Conservation (phyloP, 2,888 invertebrate species). For the Eucera pruinosa region DNA sequence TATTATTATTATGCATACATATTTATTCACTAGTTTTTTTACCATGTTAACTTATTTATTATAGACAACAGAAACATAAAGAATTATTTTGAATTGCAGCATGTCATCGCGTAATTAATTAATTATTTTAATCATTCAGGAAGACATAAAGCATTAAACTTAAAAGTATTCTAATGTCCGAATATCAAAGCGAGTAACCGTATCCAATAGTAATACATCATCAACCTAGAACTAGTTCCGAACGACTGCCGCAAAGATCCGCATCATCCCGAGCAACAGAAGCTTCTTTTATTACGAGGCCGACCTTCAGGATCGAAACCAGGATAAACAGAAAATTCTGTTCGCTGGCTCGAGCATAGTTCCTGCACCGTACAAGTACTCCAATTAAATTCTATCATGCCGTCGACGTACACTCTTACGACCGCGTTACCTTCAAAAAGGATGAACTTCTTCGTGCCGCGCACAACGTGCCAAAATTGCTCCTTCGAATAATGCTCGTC, state of each 20-base stretch:
- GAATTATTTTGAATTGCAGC: too few relatives aligned
- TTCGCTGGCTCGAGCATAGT: neutral
- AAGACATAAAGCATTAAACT: too few relatives aligned
- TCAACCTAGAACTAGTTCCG: too few relatives aligned
- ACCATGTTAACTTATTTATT: too few relatives aligned
- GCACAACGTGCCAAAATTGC: slow-evolving; percentile 30
- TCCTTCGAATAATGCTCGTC: slow-evolving; percentile 28
- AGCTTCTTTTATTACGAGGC: slow-evolving; percentile 36
- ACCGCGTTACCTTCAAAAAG: neutral
- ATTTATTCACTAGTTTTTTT: too few relatives aligned
- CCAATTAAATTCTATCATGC: slow-evolving; percentile 59
- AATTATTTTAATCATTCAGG: too few relatives aligned
- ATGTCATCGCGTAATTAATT: too few relatives aligned
- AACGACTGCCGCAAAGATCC: slow-evolving; percentile 15
- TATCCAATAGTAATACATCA: too few relatives aligned
- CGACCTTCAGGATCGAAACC: slow-evolving; percentile 37
- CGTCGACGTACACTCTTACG: neutral
- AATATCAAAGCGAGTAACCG: too few relatives aligned
- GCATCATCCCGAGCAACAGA: slow-evolving; percentile 11
- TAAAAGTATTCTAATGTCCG: too few relatives aligned
- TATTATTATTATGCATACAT: too few relatives aligned
- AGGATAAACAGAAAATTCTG: slow-evolving; percentile 38
- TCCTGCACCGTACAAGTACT: neutral
- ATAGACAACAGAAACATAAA: too few relatives aligned
- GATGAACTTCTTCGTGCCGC: slow-evolving; percentile 2